Evolutionary conservation across 2,888 invertebrate genomes (phyloP), one percentile per base, ranked within the genome.

Genomic region (Phalera bucephala): DNA sequence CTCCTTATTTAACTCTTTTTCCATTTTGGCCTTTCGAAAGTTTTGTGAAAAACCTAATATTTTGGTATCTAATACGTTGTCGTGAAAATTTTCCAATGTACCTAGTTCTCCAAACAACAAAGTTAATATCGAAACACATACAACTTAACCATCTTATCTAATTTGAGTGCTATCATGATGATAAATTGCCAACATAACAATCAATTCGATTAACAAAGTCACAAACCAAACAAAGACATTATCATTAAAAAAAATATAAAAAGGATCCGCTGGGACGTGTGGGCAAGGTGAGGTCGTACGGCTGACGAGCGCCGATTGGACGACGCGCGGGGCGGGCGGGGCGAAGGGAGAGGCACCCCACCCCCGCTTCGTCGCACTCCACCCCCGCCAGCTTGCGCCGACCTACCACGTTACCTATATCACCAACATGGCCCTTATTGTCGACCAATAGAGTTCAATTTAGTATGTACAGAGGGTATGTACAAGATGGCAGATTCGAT

Each of bases 221-320:
- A 45, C 46, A 60, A 59, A 50, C 35, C 54, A 54, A 64, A 66
- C 64, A 64, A 65, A 69, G 63, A 63, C 65, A 71, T 71, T 70
- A 72, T 56, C 60, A 55, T 56, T 54, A 61, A 64, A 65, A 64
- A 74, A 71, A 70, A 68, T 33, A 43, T 39, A 58, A 75, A 83
- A 82, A 81, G 76, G 77, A 74, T 69, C 66, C 64, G 56, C 54
- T 72, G 78, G 85, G 84, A 85, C 88, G 88, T 76, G 73, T 79
- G 72, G 77, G 73, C 86, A 87, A 88, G 82, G 88, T 88, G 69
- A 83, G 74, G 69, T 80, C 86, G 81, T 72, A 59, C 74, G 73
- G 72, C 50, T 66, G 79, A 47, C 49, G 73, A 54, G 64, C 77
- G 46, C 62, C 64, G 72, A 89, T 88, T 88, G 88, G 88, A 57